A percentile compares a stretch with the other conserved stretches of the same genome.
Conservation (phyloP, 2,888 invertebrate species). For the Rhogogaster chlorosoma region DNA sequence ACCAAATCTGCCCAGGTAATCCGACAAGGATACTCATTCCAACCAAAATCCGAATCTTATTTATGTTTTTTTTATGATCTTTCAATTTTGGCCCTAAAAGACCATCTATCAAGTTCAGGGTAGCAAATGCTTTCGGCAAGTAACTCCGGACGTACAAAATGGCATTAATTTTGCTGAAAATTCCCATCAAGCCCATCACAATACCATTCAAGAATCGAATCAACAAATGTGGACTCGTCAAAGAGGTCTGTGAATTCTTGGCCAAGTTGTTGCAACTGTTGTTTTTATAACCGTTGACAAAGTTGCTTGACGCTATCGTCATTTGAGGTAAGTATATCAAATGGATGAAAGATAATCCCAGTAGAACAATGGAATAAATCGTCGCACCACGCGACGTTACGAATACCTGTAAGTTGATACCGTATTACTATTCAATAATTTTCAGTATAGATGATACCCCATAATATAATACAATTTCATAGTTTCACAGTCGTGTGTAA, state of each 20-base stretch:
- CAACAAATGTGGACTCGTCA: not conserved
- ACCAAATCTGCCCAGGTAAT: constrained; percentile 34
- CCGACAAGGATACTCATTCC: constrained; percentile 27
- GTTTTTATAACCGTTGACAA: not conserved
- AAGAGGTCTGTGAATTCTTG: not conserved
- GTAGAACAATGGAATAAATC: constrained; percentile 41
- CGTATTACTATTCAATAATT: not conserved
- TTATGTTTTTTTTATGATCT: not conserved
- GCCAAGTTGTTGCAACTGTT: not conserved
- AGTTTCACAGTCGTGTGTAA: not conserved
- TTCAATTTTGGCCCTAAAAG: not conserved
- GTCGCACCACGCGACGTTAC: constrained; percentile 11
- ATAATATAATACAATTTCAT: not conserved
- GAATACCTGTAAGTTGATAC: constrained; percentile 36
- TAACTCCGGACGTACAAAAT: not conserved
- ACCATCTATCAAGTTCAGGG: constrained; percentile 14
- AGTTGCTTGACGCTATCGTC: constrained; percentile 18
- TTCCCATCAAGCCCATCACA: constrained; percentile 23
- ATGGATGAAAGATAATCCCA: constrained; percentile 20
- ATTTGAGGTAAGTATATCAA: constrained; percentile 42
- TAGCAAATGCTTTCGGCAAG: constrained; percentile 20
- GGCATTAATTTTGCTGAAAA: constrained; percentile 29
- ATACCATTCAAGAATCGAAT: constrained; percentile 34
- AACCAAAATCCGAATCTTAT: constrained; percentile 21
- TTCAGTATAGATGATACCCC: not conserved